Conservation (phyloP, 1,140 invertebrate species). For the Eueides isabella region DNA sequence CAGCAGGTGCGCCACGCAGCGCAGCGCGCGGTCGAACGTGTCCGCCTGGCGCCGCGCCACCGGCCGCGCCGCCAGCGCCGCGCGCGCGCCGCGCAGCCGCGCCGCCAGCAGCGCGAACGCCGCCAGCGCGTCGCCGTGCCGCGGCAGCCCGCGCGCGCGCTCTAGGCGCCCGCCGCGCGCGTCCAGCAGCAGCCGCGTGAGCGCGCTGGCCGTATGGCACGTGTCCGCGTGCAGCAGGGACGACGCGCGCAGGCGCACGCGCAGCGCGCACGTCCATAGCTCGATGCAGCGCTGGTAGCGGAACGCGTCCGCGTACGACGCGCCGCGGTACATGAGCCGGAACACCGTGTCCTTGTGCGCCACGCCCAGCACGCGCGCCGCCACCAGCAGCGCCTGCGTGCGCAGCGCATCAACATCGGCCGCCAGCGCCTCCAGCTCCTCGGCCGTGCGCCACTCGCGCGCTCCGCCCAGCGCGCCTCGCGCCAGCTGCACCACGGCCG, state of each 20-base stretch:
- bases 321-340: conserved; percentile 87
- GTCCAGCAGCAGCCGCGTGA: conserved; percentile 90
- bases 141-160: conserved; percentile 82
- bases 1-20: conserved; percentile 91
- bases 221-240: conserved; percentile 83
- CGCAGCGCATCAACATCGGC: conserved; percentile 91
- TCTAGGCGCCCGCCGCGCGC: conserved; percentile 86
- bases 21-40: conserved; percentile 90
- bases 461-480: conserved; percentile 85
- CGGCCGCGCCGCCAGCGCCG: conserved; percentile 86
- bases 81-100: conserved; percentile 43
- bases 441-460: conserved; percentile 87
- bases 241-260: conserved; percentile 83
- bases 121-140: conserved; percentile 87
- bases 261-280: conserved; percentile 91
- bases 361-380: conserved; percentile 90
- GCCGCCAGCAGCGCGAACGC: conserved; percentile 84
- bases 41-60: conserved; percentile 90
- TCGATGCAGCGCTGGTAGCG: conserved; percentile 93
- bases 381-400: conserved; percentile 92
- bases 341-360: conserved; percentile 94
- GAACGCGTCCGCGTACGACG: conserved; percentile 92
- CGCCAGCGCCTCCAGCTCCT: conserved; percentile 85
- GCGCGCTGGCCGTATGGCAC: conserved; percentile 89
- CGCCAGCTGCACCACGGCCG: conserved; percentile 61